Evolutionary conservation across 2,113 vertebrate species (phyloP), one percentile per base, ranked within the genome.

Genomic region (Daphoenositta chrysoptera): DNA sequence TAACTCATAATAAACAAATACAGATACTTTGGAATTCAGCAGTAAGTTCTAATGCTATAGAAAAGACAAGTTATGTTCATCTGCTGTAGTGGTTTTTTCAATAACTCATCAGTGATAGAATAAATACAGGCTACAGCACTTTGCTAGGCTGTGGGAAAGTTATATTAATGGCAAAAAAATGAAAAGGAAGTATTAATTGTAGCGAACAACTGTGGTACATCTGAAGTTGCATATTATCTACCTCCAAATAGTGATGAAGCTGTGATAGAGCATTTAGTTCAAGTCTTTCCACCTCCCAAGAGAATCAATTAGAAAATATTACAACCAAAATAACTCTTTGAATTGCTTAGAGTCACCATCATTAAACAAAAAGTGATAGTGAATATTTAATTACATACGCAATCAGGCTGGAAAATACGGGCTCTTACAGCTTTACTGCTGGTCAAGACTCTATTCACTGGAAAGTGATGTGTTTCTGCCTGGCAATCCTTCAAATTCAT

Each of bases 251-350:
- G 18, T 7, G 50, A 35, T 76, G 51, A 85, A 90, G 15, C 35
- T 0, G 0, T 70, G 56, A 40, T 68, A 72, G n/a, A 53, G n/a
- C 11, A 56, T 70, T 35, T 75, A 60, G 58, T 69, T 95, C 6
- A 85, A 61, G 47, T 47, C 30, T 70, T 83, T 73, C 31, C 8
- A 31, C 19, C 28, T 95, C 87, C 42, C 16, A 13, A 37, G 64
- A 64, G 92, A 95, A 96, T 94, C 40, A 83, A 71, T 92, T 96
- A 94, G 79, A 86, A 94, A 86, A 92, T 51, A 83, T 30, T 80
- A 28, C 27, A 93, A 60, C 13, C 7, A 21, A 80, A 96, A 86
- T 37, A 93, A 57, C 35, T 86, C 42, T 90, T 54, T 48, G 35
- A 88, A 51, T 86, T 87, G n/a, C 81, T 86, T 89, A 51, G 58